Base-by-base conservation (phyloP, 1,140 invertebrate species). In the Drosophila murphyi region DNA sequence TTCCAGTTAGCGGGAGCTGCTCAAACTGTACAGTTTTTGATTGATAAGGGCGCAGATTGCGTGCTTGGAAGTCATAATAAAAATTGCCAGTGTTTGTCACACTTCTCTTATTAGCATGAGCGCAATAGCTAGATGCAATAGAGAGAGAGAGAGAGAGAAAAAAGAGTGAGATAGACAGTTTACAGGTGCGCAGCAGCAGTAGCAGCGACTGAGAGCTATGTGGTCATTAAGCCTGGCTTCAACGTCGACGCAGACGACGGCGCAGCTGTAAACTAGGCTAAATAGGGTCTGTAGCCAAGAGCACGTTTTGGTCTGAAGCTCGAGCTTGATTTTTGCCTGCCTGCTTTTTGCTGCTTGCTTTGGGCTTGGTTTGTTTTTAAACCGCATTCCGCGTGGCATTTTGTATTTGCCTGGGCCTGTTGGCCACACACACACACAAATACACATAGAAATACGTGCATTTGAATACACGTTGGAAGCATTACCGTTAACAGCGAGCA, bases 261-360 rank as follows among this genome's bases (percentile, higher is more conserved):
- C 45, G 37, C 60, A 68, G 56, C 59, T 73, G 73, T 88, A 80
- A 88, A 88, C 85, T 88, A 83, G 83, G 83, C 83, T 88, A 88
- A 88, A 80, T 88, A 88, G 83, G 85, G 77, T 85, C 83, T 88
- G 50, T 67, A 80, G 85, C 74, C 83, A 83, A 89, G n/a, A 88
- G 83, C 83, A 88, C 83, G 83, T 88, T 89, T 88, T 80, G 73
- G 76, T 52, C 60, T 39, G 7, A 37, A 5, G 47, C 56, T 35
- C 47, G 20, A 20, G 20, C 20, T 20, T 20, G 20, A 20, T 20
- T 20, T 20, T 20, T 20, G 20, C 20, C 20, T 20, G 29, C 6
- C 31, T 32, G 43, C n/a, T 72, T 55, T 59, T 20, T 20, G 20
- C 20, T 34, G 35, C 45, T 79, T 57, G 61, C 55, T 67, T 63